Conservation (phyloP, 2,113 vertebrate species). For the Microcebus ravelobensis region DNA sequence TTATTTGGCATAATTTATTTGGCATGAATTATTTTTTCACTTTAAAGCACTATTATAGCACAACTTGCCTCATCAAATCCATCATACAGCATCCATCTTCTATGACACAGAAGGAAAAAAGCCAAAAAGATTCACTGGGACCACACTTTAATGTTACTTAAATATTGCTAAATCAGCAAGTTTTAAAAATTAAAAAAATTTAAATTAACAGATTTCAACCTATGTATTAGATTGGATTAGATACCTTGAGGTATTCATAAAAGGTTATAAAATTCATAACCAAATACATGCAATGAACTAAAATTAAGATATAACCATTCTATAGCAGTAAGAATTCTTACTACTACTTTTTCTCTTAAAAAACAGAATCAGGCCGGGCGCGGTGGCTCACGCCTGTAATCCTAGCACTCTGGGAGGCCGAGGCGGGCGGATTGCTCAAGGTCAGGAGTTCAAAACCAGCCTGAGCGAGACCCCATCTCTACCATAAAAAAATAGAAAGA, state of each 20-base stretch:
- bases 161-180: not conserved
- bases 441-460: too few species aligned
- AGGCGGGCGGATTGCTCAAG: too few species aligned
- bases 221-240: not conserved
- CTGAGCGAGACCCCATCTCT: too few species aligned
- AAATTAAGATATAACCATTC: constrained; percentile 4
- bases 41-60: not conserved
- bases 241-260: not conserved
- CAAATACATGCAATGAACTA: constrained; percentile 8
- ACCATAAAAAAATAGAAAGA: too few species aligned
- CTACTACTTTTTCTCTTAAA: not conserved
- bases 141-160: not conserved
- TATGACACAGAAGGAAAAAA: not conserved
- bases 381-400: too few species aligned
- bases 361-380: not conserved
- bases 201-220: not conserved
- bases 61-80: not conserved
- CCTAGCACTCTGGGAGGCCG: too few species aligned
- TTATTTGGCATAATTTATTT: constrained; percentile 13
- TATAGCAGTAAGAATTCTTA: constrained; percentile 22
- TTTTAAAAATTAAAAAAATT: constrained; percentile 21
- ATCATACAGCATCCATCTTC: not conserved
- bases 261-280: not conserved
- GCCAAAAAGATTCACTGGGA: not conserved
- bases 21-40: constrained; percentile 27